Percentiles rank a stretch among this genome's conserved stretches.
These are phyloP conservation scores for Oryzaephilus surinamensis DNA, from an alignment of 1,140 invertebrate genomes.

Conservation along the genomic window DNA sequence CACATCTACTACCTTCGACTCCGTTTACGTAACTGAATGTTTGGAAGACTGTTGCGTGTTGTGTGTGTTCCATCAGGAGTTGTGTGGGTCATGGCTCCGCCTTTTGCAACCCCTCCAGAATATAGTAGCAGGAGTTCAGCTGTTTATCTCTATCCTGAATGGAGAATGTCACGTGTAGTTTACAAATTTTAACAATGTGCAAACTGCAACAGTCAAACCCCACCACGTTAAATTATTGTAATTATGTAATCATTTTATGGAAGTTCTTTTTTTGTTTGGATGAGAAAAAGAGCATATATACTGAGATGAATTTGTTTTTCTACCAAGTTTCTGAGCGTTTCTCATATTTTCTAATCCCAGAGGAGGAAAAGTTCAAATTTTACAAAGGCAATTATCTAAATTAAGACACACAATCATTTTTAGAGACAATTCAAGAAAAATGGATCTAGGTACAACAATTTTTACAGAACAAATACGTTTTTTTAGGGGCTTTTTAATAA, in stretches of 20 bases:
- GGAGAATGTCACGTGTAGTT: constrained; percentile 27
- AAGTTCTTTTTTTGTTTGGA: background rate
- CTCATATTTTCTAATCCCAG: too few relatives aligned
- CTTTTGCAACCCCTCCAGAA: constrained; percentile 21
- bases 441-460: too few relatives aligned
- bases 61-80: constrained; percentile 21
- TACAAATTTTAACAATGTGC: constrained; percentile 28
- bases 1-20: constrained; percentile 6
- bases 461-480: too few relatives aligned
- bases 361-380: too few relatives aligned
- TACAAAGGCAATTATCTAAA: too few relatives aligned
- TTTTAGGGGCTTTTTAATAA: too few relatives aligned
- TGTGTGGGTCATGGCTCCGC: constrained; percentile 26
- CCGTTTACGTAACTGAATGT: constrained; percentile 14
- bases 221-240: background rate
- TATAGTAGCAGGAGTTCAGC: constrained; percentile 23
- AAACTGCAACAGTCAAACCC: constrained; percentile 11
- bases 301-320: background rate
- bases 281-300: background rate
- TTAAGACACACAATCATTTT: too few relatives aligned
- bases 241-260: background rate
- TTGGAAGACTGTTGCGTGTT: constrained; percentile 26
- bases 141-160: constrained; percentile 21
- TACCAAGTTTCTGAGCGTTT: too few relatives aligned
- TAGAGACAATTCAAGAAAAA: too few relatives aligned